Percentiles rank a stretch among this genome's conserved stretches.
Evolutionary conservation across 2,113 vertebrate species (phyloP).

Genomic region (Equus quagga): DNA sequence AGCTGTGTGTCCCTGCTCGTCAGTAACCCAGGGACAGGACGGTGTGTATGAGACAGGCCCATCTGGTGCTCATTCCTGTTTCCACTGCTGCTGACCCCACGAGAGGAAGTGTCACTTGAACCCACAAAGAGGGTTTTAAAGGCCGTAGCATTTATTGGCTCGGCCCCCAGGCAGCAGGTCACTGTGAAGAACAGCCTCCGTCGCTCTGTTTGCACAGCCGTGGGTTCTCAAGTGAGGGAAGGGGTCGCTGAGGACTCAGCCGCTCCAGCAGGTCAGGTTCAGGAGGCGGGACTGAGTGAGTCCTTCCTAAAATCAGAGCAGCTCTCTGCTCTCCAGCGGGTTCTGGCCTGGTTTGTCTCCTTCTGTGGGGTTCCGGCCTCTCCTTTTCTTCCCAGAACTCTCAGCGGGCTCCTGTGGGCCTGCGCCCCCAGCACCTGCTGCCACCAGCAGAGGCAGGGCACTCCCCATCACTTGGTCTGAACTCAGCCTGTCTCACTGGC

Average conservation of each 20-base stretch:
- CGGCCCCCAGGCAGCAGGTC: background rate
- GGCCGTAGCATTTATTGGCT: background rate
- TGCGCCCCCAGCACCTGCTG: too few relatives aligned
- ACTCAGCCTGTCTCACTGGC: background rate
- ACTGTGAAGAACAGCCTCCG: background rate
- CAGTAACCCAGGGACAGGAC: too few relatives aligned
- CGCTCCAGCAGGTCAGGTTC: too few relatives aligned
- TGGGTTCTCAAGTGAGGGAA: background rate
- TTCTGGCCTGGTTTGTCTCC: background rate
- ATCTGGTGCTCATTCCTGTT: too few relatives aligned
- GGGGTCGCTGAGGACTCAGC: fast-evolving
- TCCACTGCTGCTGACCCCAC: background rate
- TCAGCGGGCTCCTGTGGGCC: background rate
- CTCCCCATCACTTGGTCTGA: background rate
- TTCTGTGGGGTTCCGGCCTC: background rate
- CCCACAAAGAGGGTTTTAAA: background rate
- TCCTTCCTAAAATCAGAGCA: background rate
- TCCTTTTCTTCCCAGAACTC: background rate
- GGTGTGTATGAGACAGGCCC: too few relatives aligned
- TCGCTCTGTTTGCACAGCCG: background rate
- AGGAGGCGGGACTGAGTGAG: background rate
- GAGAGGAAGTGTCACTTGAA: background rate
- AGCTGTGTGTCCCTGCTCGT: background rate
- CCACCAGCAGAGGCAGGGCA: background rate
- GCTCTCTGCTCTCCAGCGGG: background rate